These are phyloP conservation scores for Gephyroberyx darwinii DNA, from an alignment of 2,797 vertebrate species.

Conservation along the genomic window DNA sequence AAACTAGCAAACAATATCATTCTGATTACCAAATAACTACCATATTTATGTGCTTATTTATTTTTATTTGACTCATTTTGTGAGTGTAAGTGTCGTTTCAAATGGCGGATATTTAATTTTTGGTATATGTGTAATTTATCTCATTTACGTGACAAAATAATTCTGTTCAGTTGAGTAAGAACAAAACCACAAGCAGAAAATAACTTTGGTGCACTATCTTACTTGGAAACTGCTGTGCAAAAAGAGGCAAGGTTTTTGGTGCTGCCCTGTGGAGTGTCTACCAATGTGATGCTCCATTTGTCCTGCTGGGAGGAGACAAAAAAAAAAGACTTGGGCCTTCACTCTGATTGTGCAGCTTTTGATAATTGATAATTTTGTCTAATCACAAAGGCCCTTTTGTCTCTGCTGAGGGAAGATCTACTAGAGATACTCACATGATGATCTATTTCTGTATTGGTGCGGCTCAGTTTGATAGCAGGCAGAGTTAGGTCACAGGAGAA, in stretches of 20 bases:
- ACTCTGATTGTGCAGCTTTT: constrained; percentile 6
- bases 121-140: background rate
- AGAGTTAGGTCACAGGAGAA: constrained; percentile 27
- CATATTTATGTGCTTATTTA: too few relatives aligned
- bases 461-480: constrained; percentile 34
- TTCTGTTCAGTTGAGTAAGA: too few relatives aligned
- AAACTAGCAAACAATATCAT: too few relatives aligned
- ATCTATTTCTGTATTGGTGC: constrained; percentile 58
- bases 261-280: constrained; percentile 74
- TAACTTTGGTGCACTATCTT: constrained; percentile 31
- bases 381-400: constrained; percentile 14
- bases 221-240: constrained; percentile 63
- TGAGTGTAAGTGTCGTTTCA: background rate
- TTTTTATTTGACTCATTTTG: too few relatives aligned
- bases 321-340: constrained; percentile 5
- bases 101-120: background rate
- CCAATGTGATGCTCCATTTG: constrained; percentile 64
- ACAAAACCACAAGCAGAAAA: background rate
- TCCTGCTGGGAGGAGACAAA: constrained; percentile 50
- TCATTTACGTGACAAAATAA: background rate
- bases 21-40: too few relatives aligned
- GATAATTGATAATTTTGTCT: background rate
- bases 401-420: background rate
- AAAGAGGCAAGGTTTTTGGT: constrained; percentile 67
- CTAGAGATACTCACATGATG: constrained; percentile 61